Evolutionary conservation across 2,113 vertebrate genomes (phyloP), one percentile per base, ranked within the genome.

Genomic region (Pithys albifrons): DNA sequence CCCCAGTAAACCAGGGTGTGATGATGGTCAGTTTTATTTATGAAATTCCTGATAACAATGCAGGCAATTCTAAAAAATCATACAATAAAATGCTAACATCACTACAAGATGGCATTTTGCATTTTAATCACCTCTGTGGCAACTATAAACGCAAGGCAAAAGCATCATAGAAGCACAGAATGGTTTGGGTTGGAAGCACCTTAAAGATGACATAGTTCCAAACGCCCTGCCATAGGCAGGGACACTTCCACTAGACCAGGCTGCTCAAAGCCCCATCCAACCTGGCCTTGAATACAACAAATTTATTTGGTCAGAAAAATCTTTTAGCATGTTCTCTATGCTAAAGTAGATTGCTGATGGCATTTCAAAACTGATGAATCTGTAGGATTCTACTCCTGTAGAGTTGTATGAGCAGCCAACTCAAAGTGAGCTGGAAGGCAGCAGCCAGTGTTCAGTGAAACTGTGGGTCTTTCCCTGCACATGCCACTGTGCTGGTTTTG

Each of bases 331-430:
- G 3, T 55, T 87, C 24, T 94, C 74, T 29, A 81, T 45, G 67
- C 33, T 33, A 33, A 66, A 82, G 89, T 52, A 91, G 39, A 18
- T 92, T 84, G 62, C 19, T 91, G 61, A 85, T 39, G 81, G 18
- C 35, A 20, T 67, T 97, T 95, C 71, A 86, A 85, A 75, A 74
- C 86, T 8, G 55, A 95, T 70, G 45, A 49, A 66, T 75, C 71
- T 19, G 58, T 88, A 18, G 48, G 39, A 51, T 52, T 28, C 14
- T 25, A 6, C 49, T 52, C 51, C 25, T 59, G 67, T 52, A 52
- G 76, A 66, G 15, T 7, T 82, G 27, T 17, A 65, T 65, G 58
- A 43, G 51, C 28, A 88, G 48, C 35, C 35, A 69, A 45, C 55
- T 51, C 52, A 24, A 83, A 82, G 64, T 7, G 35, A 93, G 29